phyloP scores from a whole-genome alignment of 2,797 vertebrate species.

The Spea hammondii region DNA sequence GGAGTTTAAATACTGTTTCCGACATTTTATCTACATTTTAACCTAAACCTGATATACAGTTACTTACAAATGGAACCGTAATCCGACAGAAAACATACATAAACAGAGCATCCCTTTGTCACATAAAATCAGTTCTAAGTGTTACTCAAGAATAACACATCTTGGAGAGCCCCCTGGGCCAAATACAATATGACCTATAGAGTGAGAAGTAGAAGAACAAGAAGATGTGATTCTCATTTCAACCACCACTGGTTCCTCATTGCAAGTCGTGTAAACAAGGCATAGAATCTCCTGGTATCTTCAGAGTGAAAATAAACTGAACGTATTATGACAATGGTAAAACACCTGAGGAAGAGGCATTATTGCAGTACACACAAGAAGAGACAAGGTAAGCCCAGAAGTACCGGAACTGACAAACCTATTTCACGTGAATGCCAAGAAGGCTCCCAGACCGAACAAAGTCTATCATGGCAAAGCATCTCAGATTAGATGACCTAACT shows the following conservation, averaged over 20 bases:
- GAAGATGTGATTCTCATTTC: constrained; percentile 1
- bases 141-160: constrained; percentile 46
- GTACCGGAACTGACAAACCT: constrained; percentile 44
- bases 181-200: constrained; percentile 49
- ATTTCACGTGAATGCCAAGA: not conserved
- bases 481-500: constrained; percentile 31
- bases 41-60: constrained; percentile 18
- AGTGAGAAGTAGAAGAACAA: constrained; percentile 13
- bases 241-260: constrained; percentile 23
- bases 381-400: constrained; percentile 46
- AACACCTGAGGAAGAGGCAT: constrained; percentile 11
- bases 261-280: not conserved
- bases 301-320: constrained; percentile 31
- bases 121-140: constrained; percentile 43
- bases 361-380: constrained; percentile 25
- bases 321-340: constrained; percentile 41
- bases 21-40: not conserved
- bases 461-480: constrained; percentile 23
- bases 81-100: constrained; percentile 34
- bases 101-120: constrained; percentile 41
- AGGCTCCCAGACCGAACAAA: constrained; percentile 34
- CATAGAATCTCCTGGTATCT: constrained; percentile 24
- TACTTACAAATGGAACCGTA: constrained; percentile 10
- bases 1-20: not conserved
- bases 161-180: constrained; percentile 15